Base-by-base conservation (phyloP, 2,888 invertebrate genomes). In the Linnaemya tessellans region DNA sequence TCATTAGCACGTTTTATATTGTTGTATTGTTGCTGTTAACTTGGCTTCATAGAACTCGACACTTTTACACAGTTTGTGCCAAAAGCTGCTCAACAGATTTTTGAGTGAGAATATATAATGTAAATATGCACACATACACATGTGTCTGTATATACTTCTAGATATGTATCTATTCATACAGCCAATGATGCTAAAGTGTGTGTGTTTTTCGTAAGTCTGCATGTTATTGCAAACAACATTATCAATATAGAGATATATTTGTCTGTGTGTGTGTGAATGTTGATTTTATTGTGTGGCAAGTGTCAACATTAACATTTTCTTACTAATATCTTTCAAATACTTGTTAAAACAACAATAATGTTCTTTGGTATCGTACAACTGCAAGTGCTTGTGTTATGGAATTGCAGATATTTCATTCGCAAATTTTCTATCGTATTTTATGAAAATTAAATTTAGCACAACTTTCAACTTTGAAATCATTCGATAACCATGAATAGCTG, bases 1-100 rank as follows among this genome's bases (percentile, higher is more conserved):
- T 82, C 85, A 85, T 85, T 85, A 79, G 75, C 85, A 85, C 82
- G 85, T 85, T 79, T 85, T 79, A 85, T 75, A 54, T 58, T 74
- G 41, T 71, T 73, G 30, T 74, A 25, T 65, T 71, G 43, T 13
- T 83, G 60, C 20, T 51, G 30, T 58, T 65, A 67, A 60, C 71
- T 78, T 73, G 49, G 46, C 30, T 58, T 70, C 43, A 35, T 13
- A 38, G 11, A 58, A n/a, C 18, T 49, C 15, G 25, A 20, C 18
- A 71, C 25, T 30, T 43, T 74, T 62, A 46, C 25, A 65, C 8
- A 43, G 58, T 70, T 68, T 51, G 60, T 75, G 49, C 22, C 58
- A 70, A 67, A 71, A 80, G 58, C 77, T 18, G 41, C 49, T 82
- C 22, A 77, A 58, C 9, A 58, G n/a, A 30, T 25, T 79, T 56